Percentiles rank a stretch among this genome's conserved stretches.
phyloP scores from a whole-genome alignment of 2,113 vertebrate species.

The Percopsis transmontana region DNA sequence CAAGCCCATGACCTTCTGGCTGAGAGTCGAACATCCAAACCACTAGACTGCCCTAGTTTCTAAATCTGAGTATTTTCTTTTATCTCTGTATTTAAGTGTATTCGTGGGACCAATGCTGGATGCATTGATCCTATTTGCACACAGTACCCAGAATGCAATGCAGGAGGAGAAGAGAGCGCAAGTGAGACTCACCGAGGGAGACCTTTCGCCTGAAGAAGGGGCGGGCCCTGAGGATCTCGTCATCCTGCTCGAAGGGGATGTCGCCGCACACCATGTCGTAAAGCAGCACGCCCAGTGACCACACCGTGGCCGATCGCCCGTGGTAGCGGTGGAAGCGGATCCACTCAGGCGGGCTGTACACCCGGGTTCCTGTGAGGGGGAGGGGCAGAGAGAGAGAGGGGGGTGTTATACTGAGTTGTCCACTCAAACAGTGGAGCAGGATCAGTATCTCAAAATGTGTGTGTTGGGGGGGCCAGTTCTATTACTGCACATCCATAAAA shows the following conservation, averaged over 20 bases:
- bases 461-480: too few species aligned
- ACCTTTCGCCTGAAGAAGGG: slow-evolving; percentile 86
- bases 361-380: slow-evolving; percentile 79
- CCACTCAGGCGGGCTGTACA: slow-evolving; percentile 91
- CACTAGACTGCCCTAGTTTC: too few species aligned
- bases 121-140: background rate
- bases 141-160: background rate
- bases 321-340: slow-evolving; percentile 89
- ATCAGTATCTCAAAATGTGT: background rate
- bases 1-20: too few species aligned
- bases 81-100: too few species aligned
- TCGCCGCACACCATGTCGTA: slow-evolving; percentile 92
- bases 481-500: too few species aligned
- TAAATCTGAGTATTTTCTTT: background rate
- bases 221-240: slow-evolving; percentile 85
- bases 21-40: too few species aligned
- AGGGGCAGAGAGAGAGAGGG: background rate
- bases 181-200: slow-evolving; percentile 78
- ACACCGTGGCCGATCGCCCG: slow-evolving; percentile 87
- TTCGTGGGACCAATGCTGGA: background rate
- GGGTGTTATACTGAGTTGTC: background rate
- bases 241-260: slow-evolving; percentile 90
- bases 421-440: background rate
- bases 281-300: slow-evolving; percentile 88
- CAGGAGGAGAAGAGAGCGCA: background rate